Conservation (phyloP, 2,113 vertebrate genomes). For the Pollachius pollachius region DNA sequence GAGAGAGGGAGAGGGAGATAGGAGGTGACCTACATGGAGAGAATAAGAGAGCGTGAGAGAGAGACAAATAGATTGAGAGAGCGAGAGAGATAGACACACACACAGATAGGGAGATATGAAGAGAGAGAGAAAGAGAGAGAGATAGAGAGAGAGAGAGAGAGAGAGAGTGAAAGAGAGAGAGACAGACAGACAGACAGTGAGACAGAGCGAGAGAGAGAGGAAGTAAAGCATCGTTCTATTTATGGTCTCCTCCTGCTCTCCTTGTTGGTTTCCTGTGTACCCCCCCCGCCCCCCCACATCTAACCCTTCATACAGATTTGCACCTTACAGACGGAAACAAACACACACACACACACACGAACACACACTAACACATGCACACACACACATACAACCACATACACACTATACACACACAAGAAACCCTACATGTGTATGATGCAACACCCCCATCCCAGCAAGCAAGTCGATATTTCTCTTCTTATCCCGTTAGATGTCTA, state of each 20-base stretch:
- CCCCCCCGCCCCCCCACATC: conserved; percentile 26
- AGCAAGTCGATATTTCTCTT: conserved; percentile 18
- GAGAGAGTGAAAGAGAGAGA: too few relatives aligned
- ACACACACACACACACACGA: neutral
- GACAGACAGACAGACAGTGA: too few relatives aligned
- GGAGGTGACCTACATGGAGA: too few relatives aligned
- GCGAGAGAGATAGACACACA: too few relatives aligned
- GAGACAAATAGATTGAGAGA: too few relatives aligned
- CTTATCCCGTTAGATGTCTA: neutral
- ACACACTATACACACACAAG: conserved; percentile 8
- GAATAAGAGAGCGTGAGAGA: too few relatives aligned
- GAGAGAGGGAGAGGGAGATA: conserved; percentile 7
- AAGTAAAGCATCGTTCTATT: conserved; percentile 49
- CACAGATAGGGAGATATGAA: neutral
- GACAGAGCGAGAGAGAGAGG: too few relatives aligned
- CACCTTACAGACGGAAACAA: conserved; percentile 29
- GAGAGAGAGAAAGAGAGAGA: too few relatives aligned
- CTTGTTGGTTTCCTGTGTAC: conserved; percentile 60
- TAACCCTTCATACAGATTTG: conserved; percentile 37
- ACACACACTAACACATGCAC: conserved; percentile 4
- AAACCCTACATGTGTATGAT: conserved; percentile 21
- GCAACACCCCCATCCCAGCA: conserved; percentile 5
- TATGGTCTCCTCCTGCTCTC: conserved; percentile 60
- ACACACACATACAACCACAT: neutral
- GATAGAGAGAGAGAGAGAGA: too few relatives aligned